Percentiles rank a stretch among this genome's conserved stretches.
Conservation (phyloP, 2,888 invertebrate species). For the Blastobasis adustella region DNA sequence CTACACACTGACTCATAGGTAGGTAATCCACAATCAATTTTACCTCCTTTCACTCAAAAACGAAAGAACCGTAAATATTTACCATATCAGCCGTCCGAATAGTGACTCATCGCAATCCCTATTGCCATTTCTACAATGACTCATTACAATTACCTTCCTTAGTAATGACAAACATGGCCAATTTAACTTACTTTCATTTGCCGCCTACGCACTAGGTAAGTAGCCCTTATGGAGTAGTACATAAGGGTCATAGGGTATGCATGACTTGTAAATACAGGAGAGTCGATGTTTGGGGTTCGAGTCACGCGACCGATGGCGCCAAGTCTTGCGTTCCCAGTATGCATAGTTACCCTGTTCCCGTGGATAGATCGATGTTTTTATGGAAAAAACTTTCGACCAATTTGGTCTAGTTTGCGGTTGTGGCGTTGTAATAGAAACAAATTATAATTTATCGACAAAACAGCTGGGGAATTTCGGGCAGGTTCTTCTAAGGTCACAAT, state of each 20-base stretch:
- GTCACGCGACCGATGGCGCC: constrained; percentile 60
- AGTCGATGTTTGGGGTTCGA: constrained; percentile 17
- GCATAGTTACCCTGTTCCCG: no score
- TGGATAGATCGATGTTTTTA: no score
- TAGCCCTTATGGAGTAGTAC: constrained; percentile 19
- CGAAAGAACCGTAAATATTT: not conserved
- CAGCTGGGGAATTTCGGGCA: no score
- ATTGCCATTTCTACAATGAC: constrained; percentile 47
- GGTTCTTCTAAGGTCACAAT: not conserved
- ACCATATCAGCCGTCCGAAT: not conserved
- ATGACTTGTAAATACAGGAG: not conserved
- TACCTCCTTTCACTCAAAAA: not conserved
- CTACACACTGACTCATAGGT: no score
- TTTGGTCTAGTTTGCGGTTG: no score
- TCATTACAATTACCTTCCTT: constrained; percentile 41
- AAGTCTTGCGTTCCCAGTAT: constrained; percentile 39
- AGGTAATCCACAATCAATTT: no score
- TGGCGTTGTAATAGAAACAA: no score
- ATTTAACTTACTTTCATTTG: constrained; percentile 16
- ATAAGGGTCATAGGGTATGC: constrained; percentile 16
- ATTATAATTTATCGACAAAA: no score
- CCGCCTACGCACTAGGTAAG: constrained; percentile 8
- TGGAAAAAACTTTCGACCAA: no score
- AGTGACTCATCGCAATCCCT: constrained; percentile 53
- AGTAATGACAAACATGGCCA: constrained; percentile 16